phyloP scores from a whole-genome alignment of 2,113 vertebrate species.

The Chascanopsetta lugubris region DNA sequence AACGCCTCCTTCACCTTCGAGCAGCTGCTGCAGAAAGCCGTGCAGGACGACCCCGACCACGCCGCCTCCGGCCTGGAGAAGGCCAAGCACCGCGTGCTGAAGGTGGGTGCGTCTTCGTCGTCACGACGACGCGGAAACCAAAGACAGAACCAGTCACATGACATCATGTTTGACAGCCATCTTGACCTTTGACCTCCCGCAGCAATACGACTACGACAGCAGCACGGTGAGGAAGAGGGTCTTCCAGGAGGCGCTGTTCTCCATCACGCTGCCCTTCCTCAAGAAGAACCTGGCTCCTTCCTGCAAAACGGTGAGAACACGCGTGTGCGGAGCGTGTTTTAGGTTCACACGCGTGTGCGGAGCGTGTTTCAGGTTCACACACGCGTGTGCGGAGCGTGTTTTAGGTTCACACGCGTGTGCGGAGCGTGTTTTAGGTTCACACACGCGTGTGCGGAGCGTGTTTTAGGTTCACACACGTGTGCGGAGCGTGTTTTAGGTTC shows the following conservation, averaged over 20 bases:
- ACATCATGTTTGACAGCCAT: too few species aligned
- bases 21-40: constrained; percentile 81
- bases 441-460: too few species aligned
- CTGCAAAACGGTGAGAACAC: constrained; percentile 84
- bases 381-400: too few species aligned
- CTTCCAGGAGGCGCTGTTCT: constrained; percentile 88
- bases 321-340: too few species aligned
- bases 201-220: constrained; percentile 97
- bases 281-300: constrained; percentile 85
- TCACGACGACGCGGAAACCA: neutral
- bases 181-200: constrained; percentile 16
- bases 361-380: too few species aligned
- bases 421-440: too few species aligned
- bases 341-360: too few species aligned
- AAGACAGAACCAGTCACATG: too few species aligned
- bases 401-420: too few species aligned
- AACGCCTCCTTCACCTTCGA: constrained; percentile 88
- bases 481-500: too few species aligned
- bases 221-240: constrained; percentile 92
- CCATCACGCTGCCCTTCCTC: constrained; percentile 89
- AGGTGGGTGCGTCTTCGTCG: constrained; percentile 79
- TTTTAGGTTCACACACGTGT: too few species aligned
- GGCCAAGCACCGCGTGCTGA: constrained; percentile 88
- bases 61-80: constrained; percentile 81
- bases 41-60: constrained; percentile 74